Evolutionary conservation across 2,113 vertebrate genomes (phyloP), one percentile per base, ranked within the genome.

Genomic region (Aptenodytes forsteri): DNA sequence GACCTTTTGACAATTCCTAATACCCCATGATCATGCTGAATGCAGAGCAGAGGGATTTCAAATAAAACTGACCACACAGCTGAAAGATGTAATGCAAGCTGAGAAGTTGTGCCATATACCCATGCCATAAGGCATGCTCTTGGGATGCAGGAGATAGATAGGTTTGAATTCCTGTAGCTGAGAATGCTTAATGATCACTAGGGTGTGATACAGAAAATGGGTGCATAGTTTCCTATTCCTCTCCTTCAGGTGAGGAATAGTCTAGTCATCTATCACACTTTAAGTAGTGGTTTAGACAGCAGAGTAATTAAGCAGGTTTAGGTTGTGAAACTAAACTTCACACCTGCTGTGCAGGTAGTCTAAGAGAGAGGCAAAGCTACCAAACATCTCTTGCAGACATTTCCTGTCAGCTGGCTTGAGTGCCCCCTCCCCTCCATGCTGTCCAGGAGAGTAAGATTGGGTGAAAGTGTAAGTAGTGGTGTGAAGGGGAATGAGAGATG

Each of bases 381-480:
- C 21, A 46, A 82, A 75, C 3, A 9, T n/a, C 18, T 90, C 34
- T 71, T 34, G 32, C 6, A 55, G 16, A n/a, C 25, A 9, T 36
- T 66, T 76, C 3, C 27, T 71, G 56, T 46, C 50, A 79, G 18
- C 6, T 58, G 55, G 9, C 34, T 29, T 50, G 20, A 82, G 30
- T 34, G 15, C 0, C 3, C 19, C 10, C 20, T 75, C 3, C 19
- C 10, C 20, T 75, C 40, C 0, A 2, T 1, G 3, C 23, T 58
- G 17, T n/a, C 46, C 32, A 46, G 50, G 14, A 34, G 16, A 34
- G 16, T 47, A 75, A 75, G 26, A 36, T 34, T 65, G 38, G 32
- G 14, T 66, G n/a, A 49, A 64, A 76, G 16, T 65, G 9, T 38
- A 59, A 47, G 34, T 42, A 42, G 40, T 65, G 30, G 7, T 77